Evolutionary conservation across 2,888 invertebrate species (phyloP), one percentile per base, ranked within the genome.

Genomic region (Drosophila sordidula): DNA sequence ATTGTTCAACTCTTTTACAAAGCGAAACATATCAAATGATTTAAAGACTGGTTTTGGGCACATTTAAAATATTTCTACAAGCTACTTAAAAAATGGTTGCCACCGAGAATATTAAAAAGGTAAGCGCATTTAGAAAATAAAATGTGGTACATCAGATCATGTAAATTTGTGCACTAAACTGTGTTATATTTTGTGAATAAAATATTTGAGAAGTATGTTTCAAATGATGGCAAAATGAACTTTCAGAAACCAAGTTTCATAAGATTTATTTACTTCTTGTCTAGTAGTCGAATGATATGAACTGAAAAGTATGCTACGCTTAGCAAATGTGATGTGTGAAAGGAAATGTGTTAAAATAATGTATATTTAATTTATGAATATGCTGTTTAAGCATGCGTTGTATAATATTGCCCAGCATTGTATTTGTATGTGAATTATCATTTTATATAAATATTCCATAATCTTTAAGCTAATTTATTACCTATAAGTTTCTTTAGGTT

Each of bases 61-160:
- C 1, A 25, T 26, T 38, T 56, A 0, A 42, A 11, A 47, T 9
- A 14, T 18, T 29, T 29, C 9, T 29, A 29, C 5, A 29, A 29
- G 39, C 16, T 47, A 0, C 8, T 29, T 36, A 0, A n/a, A 56
- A 32, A 47, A 67, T 84, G 84, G 80, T 83, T 14, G 80, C 71
- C 49, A 76, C 44, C 42, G 85, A 83, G 41, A 78, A 84, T 47
- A 45, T 71, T 12, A 71, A 86, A 69, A 88, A 71, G 80, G 83
- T 86, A 68, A 63, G 44, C 3, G 11, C 4, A 2, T 8, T 3
- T 18, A 9, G 1, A 8, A 11, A 18, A 11, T 8, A 4, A 11
- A 6, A 22, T 22, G 18, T 18, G 18, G 18, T 18, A 18, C 18
- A 1, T 18, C 18, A 18, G 18, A 18, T 18, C 18, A 2, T 18